Percentiles rank a stretch among this genome's conserved stretches.
These are phyloP conservation scores for Pollimyrus isidori DNA, from an alignment of 2,113 vertebrate species.

Conservation along the genomic window DNA sequence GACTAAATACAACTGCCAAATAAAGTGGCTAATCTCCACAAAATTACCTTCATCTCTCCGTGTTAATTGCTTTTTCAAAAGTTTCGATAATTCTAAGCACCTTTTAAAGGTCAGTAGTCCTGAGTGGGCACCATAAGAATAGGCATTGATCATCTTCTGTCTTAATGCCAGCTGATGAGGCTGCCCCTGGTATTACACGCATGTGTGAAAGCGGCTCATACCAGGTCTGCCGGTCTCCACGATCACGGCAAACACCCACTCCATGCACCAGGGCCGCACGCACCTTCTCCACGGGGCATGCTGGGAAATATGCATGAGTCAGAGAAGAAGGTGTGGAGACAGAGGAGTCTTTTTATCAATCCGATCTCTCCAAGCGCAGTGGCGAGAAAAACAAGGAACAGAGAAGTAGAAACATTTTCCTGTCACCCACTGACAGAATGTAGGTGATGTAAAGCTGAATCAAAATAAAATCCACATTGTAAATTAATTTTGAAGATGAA, in stretches of 20 bases:
- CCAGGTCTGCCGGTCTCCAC: conserved; percentile 52
- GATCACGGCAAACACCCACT: conserved; percentile 44
- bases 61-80: background rate
- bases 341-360: background rate
- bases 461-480: background rate
- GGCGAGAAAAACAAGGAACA: background rate
- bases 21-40: background rate
- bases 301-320: conserved; percentile 64
- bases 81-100: background rate
- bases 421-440: background rate
- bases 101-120: background rate
- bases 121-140: background rate
- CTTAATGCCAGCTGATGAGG: background rate
- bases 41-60: background rate
- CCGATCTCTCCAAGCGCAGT: background rate
- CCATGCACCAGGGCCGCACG: background rate
- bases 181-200: background rate
- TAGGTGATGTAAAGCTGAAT: background rate
- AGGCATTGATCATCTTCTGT: background rate
- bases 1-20: background rate
- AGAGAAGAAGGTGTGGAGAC: conserved; percentile 39
- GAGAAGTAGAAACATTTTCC: background rate
- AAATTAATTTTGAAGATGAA: background rate
- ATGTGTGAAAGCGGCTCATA: background rate
- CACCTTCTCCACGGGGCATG: conserved; percentile 39